Evolutionary conservation across 2,797 vertebrate species (phyloP), one percentile per base, ranked within the genome.

Genomic region (Tenualosa ilisha): DNA sequence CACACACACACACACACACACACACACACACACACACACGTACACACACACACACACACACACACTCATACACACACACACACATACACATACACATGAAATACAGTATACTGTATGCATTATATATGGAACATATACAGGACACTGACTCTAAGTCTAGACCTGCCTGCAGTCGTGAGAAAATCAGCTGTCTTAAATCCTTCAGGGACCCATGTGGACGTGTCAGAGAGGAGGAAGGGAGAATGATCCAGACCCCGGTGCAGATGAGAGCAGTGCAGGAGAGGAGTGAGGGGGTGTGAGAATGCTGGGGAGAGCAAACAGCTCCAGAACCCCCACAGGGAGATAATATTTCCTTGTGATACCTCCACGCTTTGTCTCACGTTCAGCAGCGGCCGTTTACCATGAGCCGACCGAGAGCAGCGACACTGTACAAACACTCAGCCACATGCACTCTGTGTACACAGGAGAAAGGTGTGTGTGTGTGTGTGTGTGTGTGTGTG

Each of bases 341-440:
- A 31, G 65, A 72, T 72, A 37, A 12, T 13, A 17, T 72, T 72
- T 31, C 65, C 65, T 11, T 37, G 26, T 31, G 26, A 72, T 15
- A 72, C 9, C 65, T 26, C 61, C 61, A 22, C 24, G 61, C n/a
- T 31, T 63, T 24, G 61, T 24, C 61, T 63, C 61, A 24, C 61
- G n/a, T 8, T 24, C 61, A 63, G 26, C n/a, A 63, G n/a, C 61
- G 61, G 61, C n/a, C 61, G 2, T 63, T 63, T 26, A 24, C n/a
- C 6, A 9, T 24, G n/a, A 26, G 22, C n/a, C 11, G n/a, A 8
- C 61, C n/a, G n/a, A 72, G 26, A 72, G 26, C 65, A 72, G 65
- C 13, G 12, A 72, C 65, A 9, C 65, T 37, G 65, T 72, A 72
- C 65, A 72, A 72, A 72, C 26, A 72, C 31, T 72, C 65, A 72